A percentile compares a stretch with the other conserved stretches of the same genome.
Evolutionary conservation across 2,113 vertebrate genomes (phyloP).

Genomic region (Macrotis lagotis): DNA sequence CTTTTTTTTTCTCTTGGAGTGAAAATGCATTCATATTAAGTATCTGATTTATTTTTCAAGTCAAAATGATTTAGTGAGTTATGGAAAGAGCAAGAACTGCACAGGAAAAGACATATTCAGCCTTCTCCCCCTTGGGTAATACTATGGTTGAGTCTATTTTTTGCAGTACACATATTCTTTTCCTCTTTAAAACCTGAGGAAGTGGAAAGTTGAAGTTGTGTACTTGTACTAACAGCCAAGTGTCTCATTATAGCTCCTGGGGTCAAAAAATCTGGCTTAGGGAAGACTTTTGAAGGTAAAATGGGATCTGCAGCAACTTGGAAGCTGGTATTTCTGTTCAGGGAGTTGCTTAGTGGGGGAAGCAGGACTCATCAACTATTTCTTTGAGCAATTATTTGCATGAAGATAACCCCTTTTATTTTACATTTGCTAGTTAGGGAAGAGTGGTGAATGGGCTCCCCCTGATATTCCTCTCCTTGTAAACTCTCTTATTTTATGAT

Average conservation of each 20-base stretch:
- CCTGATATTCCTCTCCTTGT: background rate
- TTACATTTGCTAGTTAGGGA: background rate
- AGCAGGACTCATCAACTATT: background rate
- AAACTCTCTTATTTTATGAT: background rate
- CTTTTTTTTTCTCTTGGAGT: conserved; percentile 28
- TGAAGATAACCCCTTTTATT: background rate
- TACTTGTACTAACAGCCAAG: background rate
- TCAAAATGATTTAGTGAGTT: background rate
- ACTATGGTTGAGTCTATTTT: conserved; percentile 21
- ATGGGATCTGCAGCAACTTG: background rate
- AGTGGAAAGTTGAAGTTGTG: background rate
- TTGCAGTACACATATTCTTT: background rate
- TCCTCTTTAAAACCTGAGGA: conserved; percentile 18
- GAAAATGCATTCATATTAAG: background rate
- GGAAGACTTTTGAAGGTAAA: background rate
- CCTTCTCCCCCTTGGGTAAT: background rate
- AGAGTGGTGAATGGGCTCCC: background rate
- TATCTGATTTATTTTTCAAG: conserved; percentile 32
- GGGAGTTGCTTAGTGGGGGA: background rate
- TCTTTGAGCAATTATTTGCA: background rate
- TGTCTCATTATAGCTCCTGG: background rate
- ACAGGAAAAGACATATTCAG: conserved; percentile 17
- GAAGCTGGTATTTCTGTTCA: background rate
- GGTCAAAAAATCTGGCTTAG: background rate
- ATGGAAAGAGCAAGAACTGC: background rate